phyloP scores from a whole-genome alignment of 2,888 invertebrate species.

The Hirtodrosophila trivittata region DNA sequence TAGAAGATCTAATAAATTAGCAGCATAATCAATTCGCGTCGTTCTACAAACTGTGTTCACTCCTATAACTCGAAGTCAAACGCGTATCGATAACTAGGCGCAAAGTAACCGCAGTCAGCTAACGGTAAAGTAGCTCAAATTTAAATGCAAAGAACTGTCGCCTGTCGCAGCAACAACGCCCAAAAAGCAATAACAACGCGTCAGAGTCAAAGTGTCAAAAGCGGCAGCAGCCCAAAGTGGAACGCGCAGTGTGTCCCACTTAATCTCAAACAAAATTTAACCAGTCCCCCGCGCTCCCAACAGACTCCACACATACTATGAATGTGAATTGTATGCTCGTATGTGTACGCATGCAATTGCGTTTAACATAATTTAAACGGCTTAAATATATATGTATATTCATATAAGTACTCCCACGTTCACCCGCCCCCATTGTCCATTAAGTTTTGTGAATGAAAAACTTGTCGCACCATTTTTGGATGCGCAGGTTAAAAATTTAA shows the following conservation, averaged over 20 bases:
- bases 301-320: slow-evolving; percentile 26
- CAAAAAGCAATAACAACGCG: slow-evolving; percentile 24
- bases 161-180: slow-evolving; percentile 43
- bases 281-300: too few species aligned
- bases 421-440: slow-evolving; percentile 25
- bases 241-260: slow-evolving; percentile 66
- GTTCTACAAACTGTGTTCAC: slow-evolving; percentile 41
- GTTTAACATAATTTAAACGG: slow-evolving; percentile 25
- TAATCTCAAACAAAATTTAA: slow-evolving; percentile 52
- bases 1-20: slow-evolving; percentile 71
- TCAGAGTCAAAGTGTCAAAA: slow-evolving; percentile 53
- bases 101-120: too few species aligned
- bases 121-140: slow-evolving; percentile 52
- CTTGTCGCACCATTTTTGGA: slow-evolving; percentile 57
- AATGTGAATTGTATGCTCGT: slow-evolving; percentile 5
- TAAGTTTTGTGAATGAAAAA: slow-evolving; percentile 71
- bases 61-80: slow-evolving; percentile 14
- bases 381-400: slow-evolving; percentile 19
- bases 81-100: too few species aligned
- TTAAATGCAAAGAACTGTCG: slow-evolving; percentile 27
- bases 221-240: slow-evolving; percentile 53
- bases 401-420: slow-evolving; percentile 54
- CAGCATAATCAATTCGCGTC: slow-evolving; percentile 68
- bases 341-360: slow-evolving; percentile 7
- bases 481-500: slow-evolving; percentile 32